Evolutionary conservation across 2,888 invertebrate species (phyloP), one percentile per base, ranked within the genome.

Genomic region (Rutpela maculata): DNA sequence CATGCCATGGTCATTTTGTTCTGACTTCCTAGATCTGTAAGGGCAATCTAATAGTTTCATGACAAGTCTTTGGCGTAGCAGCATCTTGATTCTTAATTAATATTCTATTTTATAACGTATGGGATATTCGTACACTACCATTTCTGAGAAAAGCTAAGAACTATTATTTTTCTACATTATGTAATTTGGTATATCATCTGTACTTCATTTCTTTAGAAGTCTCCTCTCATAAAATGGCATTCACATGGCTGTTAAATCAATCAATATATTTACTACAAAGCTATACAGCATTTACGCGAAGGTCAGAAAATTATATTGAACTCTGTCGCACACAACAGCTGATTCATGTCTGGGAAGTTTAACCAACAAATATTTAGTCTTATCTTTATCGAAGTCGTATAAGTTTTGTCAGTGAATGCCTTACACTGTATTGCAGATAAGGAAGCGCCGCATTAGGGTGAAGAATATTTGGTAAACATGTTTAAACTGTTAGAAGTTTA

Each of bases 331-430:
- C 35, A 59, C 50, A 56, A 12, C 50, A 69, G 74, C 74, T 75
- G 74, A 75, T 75, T 75, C 74, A 68, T 55, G 68, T 67, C 68
- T 75, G 62, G 74, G 68, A 75, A 75, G 74, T 75, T 75, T 75
- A 75, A 68, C 62, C 22, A 50, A 75, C 74, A 75, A 75, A 75
- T 75, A 75, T 75, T 75, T 75, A 75, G 74, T 75, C 68, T 75
- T 67, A 75, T 75, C 74, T 75, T 68, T 66, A 69, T 75, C 74
- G 74, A 60, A 69, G 74, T 68, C 74, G 62, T 75, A 75, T 62
- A 75, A 75, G 60, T 75, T 70, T 66, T 38, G 62, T 69, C 38
- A 66, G 62, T 62, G 67, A 59, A 67, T 59, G 56, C 67, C 66
- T 73, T 35, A 43, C 50, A 19, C 60, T 60, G 60, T 67, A 74